Base-by-base conservation (phyloP, 1,140 invertebrate species). In the Euura saliciscinereae region DNA sequence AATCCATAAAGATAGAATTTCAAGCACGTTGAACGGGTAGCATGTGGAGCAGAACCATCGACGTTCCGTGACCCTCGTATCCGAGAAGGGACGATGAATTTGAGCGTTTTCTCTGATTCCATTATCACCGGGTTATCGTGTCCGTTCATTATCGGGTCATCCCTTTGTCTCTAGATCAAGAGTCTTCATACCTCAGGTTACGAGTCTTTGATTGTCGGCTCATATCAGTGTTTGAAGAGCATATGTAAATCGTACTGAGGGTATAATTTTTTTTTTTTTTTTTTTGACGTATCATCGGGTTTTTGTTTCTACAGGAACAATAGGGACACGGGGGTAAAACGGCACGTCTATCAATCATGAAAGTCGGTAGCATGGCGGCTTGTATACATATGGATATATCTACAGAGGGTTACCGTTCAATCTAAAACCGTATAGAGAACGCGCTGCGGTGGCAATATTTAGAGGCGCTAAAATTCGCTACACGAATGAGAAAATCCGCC, bases 381-480 rank as follows among this genome's bases (percentile, higher is more conserved):
- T 2, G 13, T 59, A 59, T 59, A 11, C 8, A 59, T 59, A 59
- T 59, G 51, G 28, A 28, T 59, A 4, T 59, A 59, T n/a, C 51
- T 59, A 59, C 6, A 6, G 3, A 8, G 6, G 3, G 5, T 8
- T n/a, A 59, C 13, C 13, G 51, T 59, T 59, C 51, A 59, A 59
- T 59, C 51, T 59, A 59, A 59, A 59, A 59, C 10, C 13, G 51
- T 59, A 28, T 3, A 6, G 3, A 59, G 51, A 59, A 59, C 28
- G 28, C 4, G 51, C 51, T 59, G 51, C 8, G 3, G 13, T 59
- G 51, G 51, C 51, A 59, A 59, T 59, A 59, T 59, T 59, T 59
- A 6, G 51, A 59, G 51, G 51, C 13, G 51, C 51, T n/a, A n/a
- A 59, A 59, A 59, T 59, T 59, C 51, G 51, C 51, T 59, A n/a